phyloP scores from a whole-genome alignment of 1,140 invertebrate genomes.

The Drosophila bifasciata region DNA sequence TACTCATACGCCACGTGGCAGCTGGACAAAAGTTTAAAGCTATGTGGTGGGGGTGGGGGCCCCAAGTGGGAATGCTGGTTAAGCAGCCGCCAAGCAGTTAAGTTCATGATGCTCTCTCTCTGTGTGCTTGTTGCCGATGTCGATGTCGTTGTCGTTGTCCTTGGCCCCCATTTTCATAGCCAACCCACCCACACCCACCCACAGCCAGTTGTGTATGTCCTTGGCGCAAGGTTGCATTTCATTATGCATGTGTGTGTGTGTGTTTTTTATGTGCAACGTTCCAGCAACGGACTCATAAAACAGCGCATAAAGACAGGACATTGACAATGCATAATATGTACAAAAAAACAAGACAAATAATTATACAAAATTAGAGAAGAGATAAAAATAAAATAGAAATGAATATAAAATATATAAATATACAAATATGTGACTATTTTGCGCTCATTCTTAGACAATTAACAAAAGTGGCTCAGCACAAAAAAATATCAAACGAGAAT shows the following conservation, averaged over 20 bases:
- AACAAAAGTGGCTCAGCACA: too few relatives aligned
- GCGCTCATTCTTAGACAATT: too few relatives aligned
- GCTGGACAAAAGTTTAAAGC: not conserved
- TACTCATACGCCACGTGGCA: constrained; percentile 54
- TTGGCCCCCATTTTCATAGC: constrained; percentile 33
- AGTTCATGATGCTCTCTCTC: constrained; percentile 25
- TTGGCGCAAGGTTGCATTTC: constrained; percentile 45
- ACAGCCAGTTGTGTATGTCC: constrained; percentile 19
- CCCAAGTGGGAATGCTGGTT: not conserved
- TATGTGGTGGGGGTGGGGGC: too few relatives aligned
- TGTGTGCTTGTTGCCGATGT: constrained; percentile 4
- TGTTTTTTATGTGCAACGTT: constrained; percentile 26
- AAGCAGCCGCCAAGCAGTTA: constrained; percentile 17
- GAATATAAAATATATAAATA: too few relatives aligned
- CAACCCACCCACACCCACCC: too few relatives aligned
- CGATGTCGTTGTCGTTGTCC: too few relatives aligned
- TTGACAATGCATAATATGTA: constrained; percentile 24
- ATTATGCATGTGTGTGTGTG: constrained; percentile 30
- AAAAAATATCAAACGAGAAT: too few relatives aligned
- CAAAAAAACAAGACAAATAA: constrained; percentile 22
- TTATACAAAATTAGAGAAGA: constrained; percentile 11
- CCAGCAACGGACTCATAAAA: constrained; percentile 46
- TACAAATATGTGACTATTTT: too few relatives aligned
- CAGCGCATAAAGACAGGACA: constrained; percentile 39
- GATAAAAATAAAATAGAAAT: not conserved